phyloP scores from a whole-genome alignment of 2,113 vertebrate species.

The Passer montanus region DNA sequence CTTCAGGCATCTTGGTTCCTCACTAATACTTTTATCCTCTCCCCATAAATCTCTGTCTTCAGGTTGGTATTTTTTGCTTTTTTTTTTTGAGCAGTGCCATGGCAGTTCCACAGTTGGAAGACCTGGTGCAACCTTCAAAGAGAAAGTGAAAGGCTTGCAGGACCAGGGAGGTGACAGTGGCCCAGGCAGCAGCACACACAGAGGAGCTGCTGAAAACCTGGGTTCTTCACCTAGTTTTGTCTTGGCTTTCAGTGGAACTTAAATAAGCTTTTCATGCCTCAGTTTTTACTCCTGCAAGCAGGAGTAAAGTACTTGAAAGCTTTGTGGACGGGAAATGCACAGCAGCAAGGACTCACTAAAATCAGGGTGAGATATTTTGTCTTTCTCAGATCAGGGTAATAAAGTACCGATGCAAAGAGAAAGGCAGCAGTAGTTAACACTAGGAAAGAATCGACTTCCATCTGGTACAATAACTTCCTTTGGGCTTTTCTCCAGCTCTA shows the following conservation, averaged over 20 bases:
- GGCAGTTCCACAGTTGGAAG: not conserved
- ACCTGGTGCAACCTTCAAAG: not conserved
- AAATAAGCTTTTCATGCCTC: not conserved
- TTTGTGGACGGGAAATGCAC: not conserved
- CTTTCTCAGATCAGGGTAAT: conserved; percentile 9
- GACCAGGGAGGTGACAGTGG: fast-evolving
- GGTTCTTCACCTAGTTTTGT: not conserved
- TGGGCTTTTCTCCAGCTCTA: conserved; percentile 41
- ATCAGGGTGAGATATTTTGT: not conserved
- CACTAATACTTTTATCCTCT: conserved; percentile 44
- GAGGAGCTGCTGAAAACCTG: not conserved
- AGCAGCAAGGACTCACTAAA: not conserved
- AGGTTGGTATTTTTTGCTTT: not conserved
- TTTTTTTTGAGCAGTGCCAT: conserved; percentile 2
- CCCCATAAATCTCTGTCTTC: conserved; percentile 34
- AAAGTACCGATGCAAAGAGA: not conserved
- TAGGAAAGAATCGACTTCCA: conserved; percentile 15
- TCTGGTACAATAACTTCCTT: conserved; percentile 37
- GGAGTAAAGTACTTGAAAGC: not conserved
- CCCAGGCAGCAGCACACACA: fast-evolving
- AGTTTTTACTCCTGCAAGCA: not conserved
- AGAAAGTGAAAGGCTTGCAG: conserved; percentile 38
- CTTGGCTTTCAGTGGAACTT: not conserved
- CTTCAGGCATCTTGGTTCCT: not conserved
- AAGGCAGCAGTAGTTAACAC: not conserved